Conservation (phyloP, 2,797 vertebrate genomes). For the Melopsittacus undulatus region DNA sequence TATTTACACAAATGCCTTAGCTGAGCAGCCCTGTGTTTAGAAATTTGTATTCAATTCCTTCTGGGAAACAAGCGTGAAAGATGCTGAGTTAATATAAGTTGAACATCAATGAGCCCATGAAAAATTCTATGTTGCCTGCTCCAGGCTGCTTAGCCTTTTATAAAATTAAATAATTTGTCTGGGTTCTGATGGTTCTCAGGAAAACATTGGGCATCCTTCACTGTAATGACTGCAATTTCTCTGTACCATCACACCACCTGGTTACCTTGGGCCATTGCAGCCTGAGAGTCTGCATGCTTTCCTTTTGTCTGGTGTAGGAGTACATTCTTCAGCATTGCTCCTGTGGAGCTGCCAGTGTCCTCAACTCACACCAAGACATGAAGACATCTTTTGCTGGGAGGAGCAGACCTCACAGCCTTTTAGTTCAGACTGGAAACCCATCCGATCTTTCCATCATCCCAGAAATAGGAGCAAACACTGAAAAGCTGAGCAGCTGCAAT, state of each 20-base stretch:
- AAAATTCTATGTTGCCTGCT: neutral
- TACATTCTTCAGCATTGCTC: constrained; percentile 84
- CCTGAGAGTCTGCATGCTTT: neutral
- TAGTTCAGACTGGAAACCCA: constrained; percentile 78
- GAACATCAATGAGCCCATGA: neutral
- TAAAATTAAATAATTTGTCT: neutral
- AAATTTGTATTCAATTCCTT: neutral
- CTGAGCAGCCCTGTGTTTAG: neutral
- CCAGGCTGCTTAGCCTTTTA: neutral
- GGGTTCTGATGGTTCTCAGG: neutral
- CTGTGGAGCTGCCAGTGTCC: constrained; percentile 82
- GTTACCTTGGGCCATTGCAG: neutral
- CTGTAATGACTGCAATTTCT: neutral
- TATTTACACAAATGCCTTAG: constrained; percentile 19
- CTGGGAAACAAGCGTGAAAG: neutral
- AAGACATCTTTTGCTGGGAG: constrained; percentile 71
- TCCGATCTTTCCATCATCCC: constrained; percentile 88
- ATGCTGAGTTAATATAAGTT: neutral
- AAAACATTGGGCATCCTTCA: neutral
- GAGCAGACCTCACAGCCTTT: constrained; percentile 75
- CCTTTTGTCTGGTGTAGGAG: constrained; percentile 76
- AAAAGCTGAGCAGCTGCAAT: constrained; percentile 51
- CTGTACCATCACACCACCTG: fast-evolving
- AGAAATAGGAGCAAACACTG: constrained; percentile 75
- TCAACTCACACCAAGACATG: constrained; percentile 76